Evolutionary conservation across 1,140 invertebrate species (phyloP).

Genomic region (Cephus cinctus): DNA sequence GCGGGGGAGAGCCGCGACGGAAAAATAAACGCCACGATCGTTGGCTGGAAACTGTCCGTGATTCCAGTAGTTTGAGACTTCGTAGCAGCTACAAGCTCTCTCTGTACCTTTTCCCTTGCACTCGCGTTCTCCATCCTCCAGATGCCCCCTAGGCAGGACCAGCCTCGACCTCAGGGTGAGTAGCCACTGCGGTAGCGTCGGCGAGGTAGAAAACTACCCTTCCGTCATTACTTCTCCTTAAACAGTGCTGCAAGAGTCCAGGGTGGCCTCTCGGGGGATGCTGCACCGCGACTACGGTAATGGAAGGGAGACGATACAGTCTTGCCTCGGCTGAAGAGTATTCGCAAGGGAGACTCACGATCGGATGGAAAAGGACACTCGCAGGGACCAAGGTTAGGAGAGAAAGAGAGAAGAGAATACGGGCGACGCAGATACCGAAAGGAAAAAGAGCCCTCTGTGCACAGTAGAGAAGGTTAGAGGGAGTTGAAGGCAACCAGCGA

Average conservation of each 20-base stretch:
- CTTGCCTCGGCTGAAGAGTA: too few relatives aligned
- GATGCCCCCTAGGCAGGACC: too few relatives aligned
- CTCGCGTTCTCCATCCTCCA: too few relatives aligned
- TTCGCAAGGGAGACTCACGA: background rate
- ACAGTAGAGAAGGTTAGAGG: constrained; percentile 22
- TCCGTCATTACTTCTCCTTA: constrained; percentile 21
- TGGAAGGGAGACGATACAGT: constrained; percentile 3
- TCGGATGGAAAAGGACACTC: background rate
- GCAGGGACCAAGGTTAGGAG: constrained; percentile 17
- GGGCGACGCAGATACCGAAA: constrained; percentile 18
- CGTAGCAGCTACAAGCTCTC: background rate
- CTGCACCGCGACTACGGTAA: background rate
- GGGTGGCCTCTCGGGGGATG: constrained; percentile 4
- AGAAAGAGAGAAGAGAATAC: constrained; percentile 30
- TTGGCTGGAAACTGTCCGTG: background rate
- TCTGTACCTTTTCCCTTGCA: background rate
- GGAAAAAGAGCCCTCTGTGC: constrained; percentile 24
- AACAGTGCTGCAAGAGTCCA: constrained; percentile 13
- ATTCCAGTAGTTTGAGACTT: background rate
- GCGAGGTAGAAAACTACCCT: constrained; percentile 14
- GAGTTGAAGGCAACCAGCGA: too few relatives aligned
- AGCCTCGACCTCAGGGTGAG: too few relatives aligned
- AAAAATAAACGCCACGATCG: background rate
- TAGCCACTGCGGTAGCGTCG: too few relatives aligned
- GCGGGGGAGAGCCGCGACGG: background rate